These are phyloP conservation scores for Apocrypta bakeri DNA, from an alignment of 1,140 invertebrate genomes.

Conservation along the genomic window DNA sequence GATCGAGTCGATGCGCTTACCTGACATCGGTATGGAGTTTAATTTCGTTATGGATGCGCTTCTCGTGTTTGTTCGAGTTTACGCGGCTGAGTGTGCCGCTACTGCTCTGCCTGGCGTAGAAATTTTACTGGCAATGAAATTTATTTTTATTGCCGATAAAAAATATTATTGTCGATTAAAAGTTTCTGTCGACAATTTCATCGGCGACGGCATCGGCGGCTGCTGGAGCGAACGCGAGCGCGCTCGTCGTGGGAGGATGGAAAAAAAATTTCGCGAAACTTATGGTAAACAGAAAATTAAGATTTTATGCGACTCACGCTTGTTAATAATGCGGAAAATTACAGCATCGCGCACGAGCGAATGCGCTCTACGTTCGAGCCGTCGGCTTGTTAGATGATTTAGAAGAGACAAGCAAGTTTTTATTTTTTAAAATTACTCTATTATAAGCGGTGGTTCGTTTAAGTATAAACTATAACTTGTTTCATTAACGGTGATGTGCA, in stretches of 20 bases:
- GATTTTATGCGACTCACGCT: background rate
- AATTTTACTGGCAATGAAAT: slow-evolving; percentile 50
- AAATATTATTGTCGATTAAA: slow-evolving; percentile 53
- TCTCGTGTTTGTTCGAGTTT: slow-evolving; percentile 36
- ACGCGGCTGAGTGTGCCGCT: slow-evolving; percentile 33
- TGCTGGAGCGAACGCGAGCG: slow-evolving; percentile 2
- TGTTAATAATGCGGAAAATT: slow-evolving; percentile 27
- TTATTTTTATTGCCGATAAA: slow-evolving; percentile 52
- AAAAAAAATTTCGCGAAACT: slow-evolving; percentile 29
- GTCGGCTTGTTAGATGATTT: background rate
- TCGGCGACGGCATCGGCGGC: slow-evolving; percentile 29
- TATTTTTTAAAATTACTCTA: background rate
- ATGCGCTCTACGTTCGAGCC: background rate
- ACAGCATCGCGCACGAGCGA: background rate
- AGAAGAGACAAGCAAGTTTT: background rate
- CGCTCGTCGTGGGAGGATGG: background rate
- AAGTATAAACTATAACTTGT: background rate
- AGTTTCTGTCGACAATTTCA: slow-evolving; percentile 51
- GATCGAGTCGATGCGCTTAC: background rate
- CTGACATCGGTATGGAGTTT: background rate
- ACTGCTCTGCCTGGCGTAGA: slow-evolving; percentile 22
- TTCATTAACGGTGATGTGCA: background rate
- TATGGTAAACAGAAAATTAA: slow-evolving; percentile 41
- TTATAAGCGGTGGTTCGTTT: background rate
- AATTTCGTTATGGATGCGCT: slow-evolving; percentile 35